A percentile compares a stretch with the other conserved stretches of the same genome.
These are phyloP conservation scores for Dicerorhinus sumatrensis DNA, from an alignment of 2,113 vertebrate genomes.

Conservation along the genomic window DNA sequence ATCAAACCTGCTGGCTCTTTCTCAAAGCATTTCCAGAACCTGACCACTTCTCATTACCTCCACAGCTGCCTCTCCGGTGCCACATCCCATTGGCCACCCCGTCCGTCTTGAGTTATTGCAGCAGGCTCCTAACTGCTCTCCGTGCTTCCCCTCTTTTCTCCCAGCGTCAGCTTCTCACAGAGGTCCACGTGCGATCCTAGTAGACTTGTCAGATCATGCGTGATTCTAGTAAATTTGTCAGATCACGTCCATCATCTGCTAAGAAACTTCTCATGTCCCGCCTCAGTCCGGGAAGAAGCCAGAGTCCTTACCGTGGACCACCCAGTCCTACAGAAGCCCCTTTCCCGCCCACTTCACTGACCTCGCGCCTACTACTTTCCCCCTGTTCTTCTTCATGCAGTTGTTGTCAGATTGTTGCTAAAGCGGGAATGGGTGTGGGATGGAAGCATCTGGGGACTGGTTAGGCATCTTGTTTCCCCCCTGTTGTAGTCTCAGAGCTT, in stretches of 20 bases:
- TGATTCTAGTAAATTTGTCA: background rate
- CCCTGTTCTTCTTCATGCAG: background rate
- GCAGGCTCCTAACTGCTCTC: background rate
- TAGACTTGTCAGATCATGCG: no score
- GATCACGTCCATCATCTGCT: background rate
- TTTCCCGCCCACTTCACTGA: rapidly evolving
- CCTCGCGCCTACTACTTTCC: background rate
- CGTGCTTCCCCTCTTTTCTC: no score
- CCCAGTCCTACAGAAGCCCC: background rate
- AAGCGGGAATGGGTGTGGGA: background rate
- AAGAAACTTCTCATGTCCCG: no score
- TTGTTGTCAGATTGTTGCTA: background rate
- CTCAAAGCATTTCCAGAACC: background rate
- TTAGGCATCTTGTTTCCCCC: background rate
- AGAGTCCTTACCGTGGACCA: background rate
- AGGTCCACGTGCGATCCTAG: no score
- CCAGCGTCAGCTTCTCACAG: background rate
- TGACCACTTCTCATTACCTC: background rate
- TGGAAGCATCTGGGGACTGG: background rate
- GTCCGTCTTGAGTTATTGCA: background rate
- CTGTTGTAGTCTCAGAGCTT: background rate
- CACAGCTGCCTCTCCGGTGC: background rate
- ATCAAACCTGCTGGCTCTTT: background rate
- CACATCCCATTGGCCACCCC: background rate
- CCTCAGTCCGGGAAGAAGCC: background rate